Base-by-base conservation (phyloP, 53 echinoderm and acorn worm species). In the Antedon mediterranea region DNA sequence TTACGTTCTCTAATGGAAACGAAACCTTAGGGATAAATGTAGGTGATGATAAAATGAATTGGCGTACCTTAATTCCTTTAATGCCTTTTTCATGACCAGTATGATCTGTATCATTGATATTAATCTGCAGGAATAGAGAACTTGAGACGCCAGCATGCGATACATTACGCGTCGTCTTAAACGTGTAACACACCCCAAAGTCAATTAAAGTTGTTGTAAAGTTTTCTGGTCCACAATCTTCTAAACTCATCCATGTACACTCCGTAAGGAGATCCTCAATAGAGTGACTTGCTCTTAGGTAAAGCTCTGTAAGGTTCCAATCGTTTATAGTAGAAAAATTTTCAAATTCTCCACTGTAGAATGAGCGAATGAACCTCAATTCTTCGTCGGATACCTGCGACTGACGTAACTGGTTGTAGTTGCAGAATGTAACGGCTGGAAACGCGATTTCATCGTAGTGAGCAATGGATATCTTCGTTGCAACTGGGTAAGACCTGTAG, bases 341-440 rank as follows among this genome's bases (percentile, higher is more conserved):
- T 23, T 20, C 9, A 3, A 26, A 18, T 18, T 18, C 23, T 15
- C 23, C 57, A 23, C 2, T 57, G 20, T 57, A 2, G 2, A 15
- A 11, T 8, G 14, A 13, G 2, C 23, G 9, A 23, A 11, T 8
- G 2, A 57, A 57, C 2, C 13, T 26, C 20, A 18, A 18, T 23
- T 57, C 9, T 8, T 57, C 57, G 7, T 8, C 14, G 2, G 57
- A 57, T 57, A 57, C 15, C 31, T 77, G 7, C 23, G 86, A 86
- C 30, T 71, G 78, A 71, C 82, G 76, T 28, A 74, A 88, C 33
- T 85, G 85, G 79, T 91, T 88, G 73, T 88, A 91, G 80, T 91
- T 91, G 43, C 91, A 91, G 2, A 91, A 30, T 0, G 91, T 91
- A 0, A 91, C 83, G 0, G 88, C 91, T 15, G 91, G 91, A 77